Evolutionary conservation across 2,888 invertebrate species (phyloP).

Genomic region (Morinoia aosen): DNA sequence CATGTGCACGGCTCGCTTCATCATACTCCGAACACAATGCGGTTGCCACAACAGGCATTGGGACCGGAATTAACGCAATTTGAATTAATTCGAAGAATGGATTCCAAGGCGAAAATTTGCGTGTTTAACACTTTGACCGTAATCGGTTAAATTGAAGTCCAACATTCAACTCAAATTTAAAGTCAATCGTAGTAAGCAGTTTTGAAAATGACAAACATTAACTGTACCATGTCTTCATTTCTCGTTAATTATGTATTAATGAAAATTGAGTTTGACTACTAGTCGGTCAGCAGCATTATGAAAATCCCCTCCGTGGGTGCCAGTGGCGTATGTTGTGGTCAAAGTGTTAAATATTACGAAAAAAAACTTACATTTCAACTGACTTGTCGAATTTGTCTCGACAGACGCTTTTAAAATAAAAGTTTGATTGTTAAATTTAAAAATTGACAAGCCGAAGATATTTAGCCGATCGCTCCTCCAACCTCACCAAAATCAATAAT

Average conservation of each 20-base stretch:
- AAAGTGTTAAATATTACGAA: neutral
- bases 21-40: neutral
- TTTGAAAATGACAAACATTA: no score
- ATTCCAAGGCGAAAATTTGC: neutral
- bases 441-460: neutral
- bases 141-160: no score
- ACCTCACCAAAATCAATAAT: neutral
- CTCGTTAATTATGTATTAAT: no score
- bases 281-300: no score
- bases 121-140: neutral
- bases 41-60: neutral
- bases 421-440: neutral
- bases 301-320: no score
- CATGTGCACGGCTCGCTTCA: neutral
- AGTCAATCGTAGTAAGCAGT: no score
- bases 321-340: no score
- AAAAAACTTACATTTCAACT: neutral
- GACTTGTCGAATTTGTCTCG: neutral
- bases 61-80: neutral
- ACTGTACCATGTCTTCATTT: no score
- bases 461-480: neutral
- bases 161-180: no score
- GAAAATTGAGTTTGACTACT: no score
- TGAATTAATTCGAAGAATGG: neutral
- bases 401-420: neutral